Evolutionary conservation across 2,113 vertebrate species (phyloP).

Genomic region (Scalopus aquaticus): DNA sequence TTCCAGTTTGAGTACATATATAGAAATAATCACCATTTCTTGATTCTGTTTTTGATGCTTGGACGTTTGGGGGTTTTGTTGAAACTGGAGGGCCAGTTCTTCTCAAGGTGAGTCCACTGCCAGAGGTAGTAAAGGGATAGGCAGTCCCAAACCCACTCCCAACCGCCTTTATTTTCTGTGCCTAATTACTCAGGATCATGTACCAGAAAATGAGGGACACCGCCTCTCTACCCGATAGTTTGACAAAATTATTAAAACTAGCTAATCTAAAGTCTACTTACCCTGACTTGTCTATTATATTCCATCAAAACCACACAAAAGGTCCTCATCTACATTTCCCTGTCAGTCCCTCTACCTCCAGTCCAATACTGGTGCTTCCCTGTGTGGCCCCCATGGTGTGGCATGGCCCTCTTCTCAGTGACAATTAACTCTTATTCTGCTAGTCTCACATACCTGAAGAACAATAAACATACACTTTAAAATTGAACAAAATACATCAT

Average conservation of each 20-base stretch:
- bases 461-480: not conserved
- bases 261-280: too few species aligned
- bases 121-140: not conserved
- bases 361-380: too few species aligned
- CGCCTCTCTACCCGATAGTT: fast-evolving
- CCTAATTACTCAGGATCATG: not conserved
- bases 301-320: not conserved
- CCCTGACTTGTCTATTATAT: not conserved
- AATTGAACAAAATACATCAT: not conserved
- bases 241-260: not conserved
- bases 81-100: fast-evolving
- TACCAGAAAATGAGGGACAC: not conserved
- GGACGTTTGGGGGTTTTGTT: not conserved
- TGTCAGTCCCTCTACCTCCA: not conserved
- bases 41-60: not conserved
- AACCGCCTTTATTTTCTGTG: not conserved
- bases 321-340: fast-evolving
- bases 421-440: not conserved
- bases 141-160: fast-evolving
- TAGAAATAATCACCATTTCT: not conserved
- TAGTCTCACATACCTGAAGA: not conserved
- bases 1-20: not conserved
- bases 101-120: not conserved
- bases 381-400: fast-evolving
- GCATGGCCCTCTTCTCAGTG: fast-evolving